Evolutionary conservation across 2,113 vertebrate genomes (phyloP).

Genomic region (Trogon melanurus): DNA sequence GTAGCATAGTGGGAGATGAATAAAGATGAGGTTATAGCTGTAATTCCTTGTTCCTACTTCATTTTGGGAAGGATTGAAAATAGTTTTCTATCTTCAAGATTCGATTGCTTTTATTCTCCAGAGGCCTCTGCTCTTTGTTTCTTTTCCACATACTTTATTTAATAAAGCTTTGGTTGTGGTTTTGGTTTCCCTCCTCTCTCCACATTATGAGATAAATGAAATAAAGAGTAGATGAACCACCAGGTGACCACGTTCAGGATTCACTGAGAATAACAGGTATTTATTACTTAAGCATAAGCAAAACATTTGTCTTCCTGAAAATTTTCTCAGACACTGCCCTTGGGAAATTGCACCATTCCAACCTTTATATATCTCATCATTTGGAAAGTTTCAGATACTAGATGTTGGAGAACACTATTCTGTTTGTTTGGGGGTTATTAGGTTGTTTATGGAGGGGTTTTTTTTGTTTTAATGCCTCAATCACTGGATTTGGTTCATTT

Average conservation of each 20-base stretch:
- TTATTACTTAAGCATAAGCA: not conserved
- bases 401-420: not conserved
- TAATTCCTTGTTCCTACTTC: not conserved
- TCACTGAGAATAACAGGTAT: not conserved
- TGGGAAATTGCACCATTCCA: not conserved
- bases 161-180: not conserved
- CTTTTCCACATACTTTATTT: not conserved
- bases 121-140: not conserved
- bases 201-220: not conserved
- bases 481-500: not conserved
- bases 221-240: not conserved
- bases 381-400: not conserved
- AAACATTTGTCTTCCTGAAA: not conserved
- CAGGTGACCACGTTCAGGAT: not conserved
- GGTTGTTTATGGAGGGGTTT: too few species aligned
- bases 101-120: slow-evolving; percentile 17
- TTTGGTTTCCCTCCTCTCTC: not conserved
- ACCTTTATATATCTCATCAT: not conserved
- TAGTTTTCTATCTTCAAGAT: not conserved
- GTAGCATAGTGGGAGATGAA: not conserved
- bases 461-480: not conserved
- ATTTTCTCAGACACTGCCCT: not conserved
- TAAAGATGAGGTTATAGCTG: not conserved
- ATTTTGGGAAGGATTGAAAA: not conserved
- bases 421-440: too few species aligned